phyloP scores from a whole-genome alignment of 2,113 vertebrate genomes.

The Semicossyphus pulcher region DNA sequence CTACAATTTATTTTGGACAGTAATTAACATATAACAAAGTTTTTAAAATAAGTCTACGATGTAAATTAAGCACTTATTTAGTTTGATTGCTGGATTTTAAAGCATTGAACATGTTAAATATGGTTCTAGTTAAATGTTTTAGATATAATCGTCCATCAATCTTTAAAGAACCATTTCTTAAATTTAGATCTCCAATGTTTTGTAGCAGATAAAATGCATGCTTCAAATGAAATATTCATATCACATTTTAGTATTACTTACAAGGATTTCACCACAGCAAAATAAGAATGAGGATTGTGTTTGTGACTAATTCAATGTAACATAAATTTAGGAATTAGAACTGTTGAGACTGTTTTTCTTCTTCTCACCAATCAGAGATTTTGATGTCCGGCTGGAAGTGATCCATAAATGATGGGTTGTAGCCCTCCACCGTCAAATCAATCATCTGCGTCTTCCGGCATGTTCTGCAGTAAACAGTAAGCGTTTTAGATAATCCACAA shows the following conservation, averaged over 20 bases:
- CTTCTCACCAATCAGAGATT: slow-evolving; percentile 83
- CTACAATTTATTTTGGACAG: no score
- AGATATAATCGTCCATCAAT: no score
- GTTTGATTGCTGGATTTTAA: no score
- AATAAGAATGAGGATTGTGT: background rate
- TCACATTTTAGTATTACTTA: background rate
- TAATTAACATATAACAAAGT: no score
- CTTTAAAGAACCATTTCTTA: no score
- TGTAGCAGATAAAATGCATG: no score
- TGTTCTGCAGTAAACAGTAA: slow-evolving; percentile 51
- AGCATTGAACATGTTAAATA: no score
- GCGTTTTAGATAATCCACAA: background rate
- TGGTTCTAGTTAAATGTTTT: no score
- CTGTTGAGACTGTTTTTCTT: background rate
- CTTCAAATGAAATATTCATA: no score
- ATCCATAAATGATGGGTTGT: slow-evolving; percentile 77
- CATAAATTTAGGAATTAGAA: background rate
- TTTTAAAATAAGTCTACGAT: no score
- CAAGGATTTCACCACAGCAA: background rate
- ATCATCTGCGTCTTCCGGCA: slow-evolving; percentile 80
- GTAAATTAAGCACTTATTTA: no score
- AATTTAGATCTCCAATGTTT: no score
- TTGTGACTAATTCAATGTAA: background rate
- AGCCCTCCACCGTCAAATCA: slow-evolving; percentile 76
- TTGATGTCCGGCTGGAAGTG: slow-evolving; percentile 75